Evolutionary conservation across 1,140 invertebrate genomes (phyloP), one percentile per base, ranked within the genome.

Genomic region (Hesperophylax magnus): DNA sequence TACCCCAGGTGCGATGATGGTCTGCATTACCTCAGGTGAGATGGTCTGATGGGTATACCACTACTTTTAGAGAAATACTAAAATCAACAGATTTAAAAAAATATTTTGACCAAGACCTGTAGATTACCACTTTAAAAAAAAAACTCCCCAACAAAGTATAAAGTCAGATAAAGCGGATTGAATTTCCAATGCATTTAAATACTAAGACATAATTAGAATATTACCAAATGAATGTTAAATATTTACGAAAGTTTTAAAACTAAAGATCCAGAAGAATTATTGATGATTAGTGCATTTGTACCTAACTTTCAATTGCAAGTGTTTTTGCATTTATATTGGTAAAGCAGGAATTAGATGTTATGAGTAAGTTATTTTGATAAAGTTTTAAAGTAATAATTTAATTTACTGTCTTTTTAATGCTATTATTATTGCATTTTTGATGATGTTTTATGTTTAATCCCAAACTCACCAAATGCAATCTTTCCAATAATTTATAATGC

Each of bases 181-280:
- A 39, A 67, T 31, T 67, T 39, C 22, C 24, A 52, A 18, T 52
- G 67, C 67, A 20, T 52, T 72, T 53, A 31, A 72, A 53, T 72
- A 53, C n/a, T 53, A 24, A 72, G 11, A 54, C 15, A 67, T 67
- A 27, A 47, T 67, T 67, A 65, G 8, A 60, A 76, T 76, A 58
- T 60, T 76, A n/a, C 54, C 52, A 20, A 53, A 72, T 53, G 18
- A 53, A 60, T 76, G 72, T 76, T 76, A 76, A 58, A 76, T 76
- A 34, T 76, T 60, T 76, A 76, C 18, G 54, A 76, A 76, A 58
- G 72, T 76, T 76, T 76, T 60, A 58, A 27, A 34, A 60, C 18
- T 72, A 22, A 54, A 72, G 69, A 53, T 72, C 20, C 69, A 69
- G 15, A 9, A 47, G n/a, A 52, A 27, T 39, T 6, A 14, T 61